Evolutionary conservation across 2,797 vertebrate species (phyloP), one percentile per base, ranked within the genome.

Genomic region (Mus spretus): DNA sequence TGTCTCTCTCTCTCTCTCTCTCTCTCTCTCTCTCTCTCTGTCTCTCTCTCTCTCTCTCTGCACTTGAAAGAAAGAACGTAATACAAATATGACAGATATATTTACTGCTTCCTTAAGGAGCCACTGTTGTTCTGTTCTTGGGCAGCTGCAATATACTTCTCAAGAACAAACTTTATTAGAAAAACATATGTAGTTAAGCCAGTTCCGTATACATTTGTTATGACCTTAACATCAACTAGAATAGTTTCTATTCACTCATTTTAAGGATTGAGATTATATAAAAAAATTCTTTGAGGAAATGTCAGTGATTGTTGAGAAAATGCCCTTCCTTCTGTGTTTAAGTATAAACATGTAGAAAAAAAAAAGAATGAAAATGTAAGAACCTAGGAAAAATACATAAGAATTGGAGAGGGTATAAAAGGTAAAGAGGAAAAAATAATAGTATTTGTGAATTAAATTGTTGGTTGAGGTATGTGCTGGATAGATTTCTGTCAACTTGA

Each of bases 341-440:
- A 4, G 24, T 77, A 12, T 93, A 91, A 93, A 11, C 2, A 20
- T 90, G 94, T 17, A 77, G 44, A 57, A 72, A 90, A 83, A 86
- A n/a, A 40, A 40, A 3, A 50, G 1, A 65, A 81, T 74, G n/a
- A 89, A 93, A 37, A n/a, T 77, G 44, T 24, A 78, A 63, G 19
- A 63, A 55, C 74, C 59, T 24, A 1, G 31, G 2, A 67, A 80
- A 91, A 75, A 63, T 9, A 65, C 57, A 37, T 74, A 12, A 1
- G 26, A 55, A 6, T 61, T 3, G 57, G 24, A 94, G 84, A 74
- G 10, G 26, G 50, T 82, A 4, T 74, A 44, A 86, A 93, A 79
- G 11, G 50, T 1, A 89, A 90, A 14, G 13, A 77, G 24, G 44
- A 67, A 12, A 94, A 78, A 1, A 65, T 61, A 14, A 67, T 5